Evolutionary conservation across 2,797 vertebrate genomes (phyloP).

Genomic region (Sebastes melanostomus): DNA sequence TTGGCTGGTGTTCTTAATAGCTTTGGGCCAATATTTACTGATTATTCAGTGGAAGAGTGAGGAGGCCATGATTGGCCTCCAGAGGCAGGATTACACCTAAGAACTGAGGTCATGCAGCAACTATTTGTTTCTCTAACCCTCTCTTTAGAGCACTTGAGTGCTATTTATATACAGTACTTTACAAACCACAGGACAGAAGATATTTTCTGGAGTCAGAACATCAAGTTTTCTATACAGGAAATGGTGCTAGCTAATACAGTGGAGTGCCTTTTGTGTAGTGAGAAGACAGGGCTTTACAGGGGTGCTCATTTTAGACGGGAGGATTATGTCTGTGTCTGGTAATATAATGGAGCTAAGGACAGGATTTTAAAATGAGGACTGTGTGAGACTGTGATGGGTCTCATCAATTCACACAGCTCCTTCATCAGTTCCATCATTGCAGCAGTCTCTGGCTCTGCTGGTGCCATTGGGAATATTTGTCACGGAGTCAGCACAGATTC

Average conservation of each 20-base stretch:
- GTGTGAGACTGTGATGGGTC: constrained; percentile 16
- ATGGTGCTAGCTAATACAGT: not conserved
- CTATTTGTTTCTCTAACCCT: constrained; percentile 7
- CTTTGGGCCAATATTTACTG: constrained; percentile 68
- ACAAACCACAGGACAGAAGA: not conserved
- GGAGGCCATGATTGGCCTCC: constrained; percentile 52
- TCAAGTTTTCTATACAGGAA: not conserved
- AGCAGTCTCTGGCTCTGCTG: constrained; percentile 2
- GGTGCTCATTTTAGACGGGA: constrained; percentile 2
- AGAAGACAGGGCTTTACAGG: not conserved
- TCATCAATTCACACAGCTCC: constrained; percentile 46
- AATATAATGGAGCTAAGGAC: constrained; percentile 24
- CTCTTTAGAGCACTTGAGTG: not conserved
- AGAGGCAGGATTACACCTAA: constrained; percentile 48
- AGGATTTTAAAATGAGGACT: constrained; percentile 21
- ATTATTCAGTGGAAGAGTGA: constrained; percentile 55
- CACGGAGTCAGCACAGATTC: constrained; percentile 24
- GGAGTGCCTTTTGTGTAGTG: not conserved
- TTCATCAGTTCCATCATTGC: constrained; percentile 36
- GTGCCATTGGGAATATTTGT: constrained; percentile 33
- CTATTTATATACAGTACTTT: not conserved
- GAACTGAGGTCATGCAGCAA: constrained; percentile 18
- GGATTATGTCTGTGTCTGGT: constrained; percentile 16
- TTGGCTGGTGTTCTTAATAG: constrained; percentile 66
- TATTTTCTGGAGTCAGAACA: not conserved